Percentiles rank a stretch among this genome's conserved stretches.
These are phyloP conservation scores for Leptocoma aspasia DNA, from an alignment of 2,113 vertebrate genomes.

Conservation along the genomic window DNA sequence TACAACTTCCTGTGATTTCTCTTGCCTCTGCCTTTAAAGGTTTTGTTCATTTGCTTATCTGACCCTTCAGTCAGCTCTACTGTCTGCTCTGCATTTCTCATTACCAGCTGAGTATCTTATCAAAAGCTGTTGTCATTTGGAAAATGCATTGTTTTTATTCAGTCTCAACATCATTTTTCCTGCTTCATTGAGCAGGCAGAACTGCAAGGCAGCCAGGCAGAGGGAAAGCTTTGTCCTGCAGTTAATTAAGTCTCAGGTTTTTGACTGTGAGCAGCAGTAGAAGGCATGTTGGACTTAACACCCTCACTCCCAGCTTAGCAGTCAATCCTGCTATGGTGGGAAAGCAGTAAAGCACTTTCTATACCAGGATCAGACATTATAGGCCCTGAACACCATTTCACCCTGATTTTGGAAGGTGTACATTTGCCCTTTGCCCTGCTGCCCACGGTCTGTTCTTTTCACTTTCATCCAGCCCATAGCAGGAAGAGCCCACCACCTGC, in stretches of 20 bases:
- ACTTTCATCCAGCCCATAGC: background rate
- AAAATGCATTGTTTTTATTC: slow-evolving; percentile 39
- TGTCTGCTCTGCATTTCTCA: slow-evolving; percentile 19
- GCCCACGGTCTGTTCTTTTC: background rate
- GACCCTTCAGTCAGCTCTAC: background rate
- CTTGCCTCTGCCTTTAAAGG: background rate
- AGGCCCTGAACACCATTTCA: background rate
- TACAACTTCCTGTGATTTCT: background rate
- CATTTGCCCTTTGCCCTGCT: background rate
- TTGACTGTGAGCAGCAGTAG: background rate
- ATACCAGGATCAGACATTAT: background rate
- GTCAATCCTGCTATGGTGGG: background rate
- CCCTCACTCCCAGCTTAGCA: background rate
- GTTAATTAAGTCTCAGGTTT: background rate
- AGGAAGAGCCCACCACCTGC: accelerated
- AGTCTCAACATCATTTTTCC: background rate
- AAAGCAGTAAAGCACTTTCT: background rate
- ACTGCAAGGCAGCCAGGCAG: background rate
- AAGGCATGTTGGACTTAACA: background rate
- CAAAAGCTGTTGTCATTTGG: background rate
- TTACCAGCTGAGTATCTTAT: background rate
- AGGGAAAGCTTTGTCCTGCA: background rate
- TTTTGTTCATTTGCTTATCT: slow-evolving; percentile 23
- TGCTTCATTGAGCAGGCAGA: background rate
- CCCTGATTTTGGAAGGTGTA: background rate